Evolutionary conservation across 2,888 invertebrate genomes (phyloP), one percentile per base, ranked within the genome.

Genomic region (Drosophila recens): DNA sequence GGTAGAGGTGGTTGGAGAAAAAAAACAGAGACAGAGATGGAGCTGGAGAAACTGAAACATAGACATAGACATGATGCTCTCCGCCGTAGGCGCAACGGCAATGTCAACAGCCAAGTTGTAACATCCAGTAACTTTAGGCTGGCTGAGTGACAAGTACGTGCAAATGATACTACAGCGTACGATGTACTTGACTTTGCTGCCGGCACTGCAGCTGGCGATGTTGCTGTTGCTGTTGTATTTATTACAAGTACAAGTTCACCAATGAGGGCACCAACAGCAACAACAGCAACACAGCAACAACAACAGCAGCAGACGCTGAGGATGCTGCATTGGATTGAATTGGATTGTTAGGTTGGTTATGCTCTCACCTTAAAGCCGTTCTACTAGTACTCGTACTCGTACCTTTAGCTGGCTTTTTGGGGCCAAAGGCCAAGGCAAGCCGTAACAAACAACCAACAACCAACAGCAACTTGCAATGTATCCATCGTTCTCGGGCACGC

Each of bases 91-190:
- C 59, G 17, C 56, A 38, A 38, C 46, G 57, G 58, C 85, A 72
- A 63, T 67, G 72, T 66, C 75, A 71, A 66, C 72, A 67, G 62
- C 49, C 66, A 79, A 46, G 53, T 64, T 72, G 68, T 64, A 79
- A 56, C 70, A 68, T 46, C 56, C 75, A 75, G 58, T 54, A 58
- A 68, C 79, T 73, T 70, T 67, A 68, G 78, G 68, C 77, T 72
- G 78, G 68, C 77, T 72, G 80, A 72, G 84, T 79, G 81, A 84
- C 88, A 83, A 88, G 89, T 86, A 87, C 88, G 84, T 89, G 90
- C 90, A 90, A 90, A 89, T 89, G 89, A 90, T 90, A 90, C 89
- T 89, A 78, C 58, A 90, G 78, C 79, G 84, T 75, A 82, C 86
- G 80, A 77, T 80, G 86, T 86, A 80, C 87, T 89, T 79, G 75